Evolutionary conservation across 2,888 invertebrate species (phyloP), one percentile per base, ranked within the genome.

Genomic region (Campoplex nolae): DNA sequence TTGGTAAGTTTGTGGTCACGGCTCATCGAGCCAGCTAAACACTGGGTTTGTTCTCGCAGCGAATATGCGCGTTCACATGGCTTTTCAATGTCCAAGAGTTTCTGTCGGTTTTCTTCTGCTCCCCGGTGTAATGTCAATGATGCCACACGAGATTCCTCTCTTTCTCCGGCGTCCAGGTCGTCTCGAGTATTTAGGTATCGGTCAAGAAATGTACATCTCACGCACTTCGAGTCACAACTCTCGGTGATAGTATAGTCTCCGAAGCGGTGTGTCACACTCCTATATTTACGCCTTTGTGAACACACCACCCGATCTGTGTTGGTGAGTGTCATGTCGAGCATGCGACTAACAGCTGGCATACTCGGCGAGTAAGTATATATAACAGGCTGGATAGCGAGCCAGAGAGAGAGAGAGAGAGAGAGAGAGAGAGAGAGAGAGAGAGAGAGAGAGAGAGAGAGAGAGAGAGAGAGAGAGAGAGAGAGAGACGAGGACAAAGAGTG

Each of bases 261-360:
- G 83, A 38, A 70, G 13, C 58, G 32, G 32, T 32, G 32, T 62
- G 83, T 73, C 83, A 45, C 73, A 42, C 42, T 58, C 28, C 56
- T 78, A 58, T 65, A 28, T 71, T 48, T 84, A 71, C 51, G 71
- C 51, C 71, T 48, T 71, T 54, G 74, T 38, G 42, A 38, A 58
- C n/a, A 28, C 45, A n/a, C 45, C 67, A 23, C 48, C 71, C 28
- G 23, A 68, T n/a, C 77, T 70, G 56, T 54, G 75, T 74, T 58
- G 74, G 83, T 88, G 88, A 89, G 90, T 88, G 89, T 88, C 89
- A 89, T 74, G 83, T 82, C 82, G 71, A 86, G 86, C 85, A 89
- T 88, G 88, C 88, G 87, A 88, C 89, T 85, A 90, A 90, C 92
- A 92, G 91, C 92, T 92, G 92, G 91, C 91, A 89, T 88, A 80